Percentiles rank a stretch among this genome's conserved stretches.
Evolutionary conservation across 2,888 invertebrate species (phyloP).

Genomic region (Caenorhabditis auriculariae): DNA sequence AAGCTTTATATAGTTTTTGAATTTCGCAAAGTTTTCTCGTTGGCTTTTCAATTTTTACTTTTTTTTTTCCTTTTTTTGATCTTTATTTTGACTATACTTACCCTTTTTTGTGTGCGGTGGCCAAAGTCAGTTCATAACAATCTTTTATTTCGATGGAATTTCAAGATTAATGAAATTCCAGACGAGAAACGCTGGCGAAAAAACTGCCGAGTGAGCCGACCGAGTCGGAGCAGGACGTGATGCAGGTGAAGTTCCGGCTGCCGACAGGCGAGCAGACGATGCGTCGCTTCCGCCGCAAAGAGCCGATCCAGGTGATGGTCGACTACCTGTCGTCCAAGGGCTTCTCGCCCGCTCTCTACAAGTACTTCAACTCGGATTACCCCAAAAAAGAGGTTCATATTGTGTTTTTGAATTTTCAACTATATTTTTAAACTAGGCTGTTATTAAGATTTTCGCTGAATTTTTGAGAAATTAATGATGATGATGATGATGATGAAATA

Average conservation of each 20-base stretch:
- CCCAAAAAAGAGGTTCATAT: slow-evolving; percentile 55
- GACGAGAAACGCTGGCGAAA: slow-evolving; percentile 25
- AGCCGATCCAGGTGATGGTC: slow-evolving; percentile 36
- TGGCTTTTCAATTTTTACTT: too few relatives aligned
- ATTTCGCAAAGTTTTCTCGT: too few relatives aligned
- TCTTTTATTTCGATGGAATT: too few relatives aligned
- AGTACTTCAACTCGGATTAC: slow-evolving; percentile 56
- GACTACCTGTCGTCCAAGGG: slow-evolving; percentile 53
- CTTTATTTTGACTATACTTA: too few relatives aligned
- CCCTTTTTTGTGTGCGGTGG: too few relatives aligned
- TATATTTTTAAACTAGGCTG: neutral
- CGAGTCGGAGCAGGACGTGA: slow-evolving; percentile 24
- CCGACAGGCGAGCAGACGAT: slow-evolving; percentile 49
- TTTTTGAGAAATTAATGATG: too few relatives aligned
- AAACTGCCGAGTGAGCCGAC: slow-evolving; percentile 52
- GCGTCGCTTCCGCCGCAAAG: slow-evolving; percentile 51
- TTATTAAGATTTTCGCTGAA: too few relatives aligned
- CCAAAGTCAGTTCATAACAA: neutral
- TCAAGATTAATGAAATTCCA: neutral
- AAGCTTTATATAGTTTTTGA: too few relatives aligned
- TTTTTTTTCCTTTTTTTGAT: too few relatives aligned
- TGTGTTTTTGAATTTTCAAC: slow-evolving; percentile 1
- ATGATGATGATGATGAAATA: too few relatives aligned
- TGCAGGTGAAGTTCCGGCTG: slow-evolving; percentile 51
- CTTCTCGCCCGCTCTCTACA: slow-evolving; percentile 38